Evolutionary conservation across 2,888 invertebrate species (phyloP), one percentile per base, ranked within the genome.

Genomic region (Stegana nigrithorax): DNA sequence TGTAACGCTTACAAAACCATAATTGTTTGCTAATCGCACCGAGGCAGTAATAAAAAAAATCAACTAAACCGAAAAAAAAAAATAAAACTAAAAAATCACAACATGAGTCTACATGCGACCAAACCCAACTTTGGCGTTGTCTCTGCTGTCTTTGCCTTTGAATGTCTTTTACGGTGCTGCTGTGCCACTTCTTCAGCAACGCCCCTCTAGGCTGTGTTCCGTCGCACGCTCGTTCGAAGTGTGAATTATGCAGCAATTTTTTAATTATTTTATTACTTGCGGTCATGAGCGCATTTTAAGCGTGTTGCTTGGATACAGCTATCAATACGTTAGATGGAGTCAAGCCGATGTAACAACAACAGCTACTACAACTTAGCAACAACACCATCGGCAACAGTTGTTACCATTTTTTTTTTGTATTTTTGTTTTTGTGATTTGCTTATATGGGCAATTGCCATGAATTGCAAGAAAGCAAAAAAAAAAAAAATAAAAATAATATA

Each of bases 241-340:
- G 73, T 68, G 67, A 75, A 77, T 75, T 78, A 67, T 73, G 73
- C 70, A 69, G 72, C 68, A 62, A 65, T 68, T 71, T 74, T 67
- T 70, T 65, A 75, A 76, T 77, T 73, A 71, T 77, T 76, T 78
- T 71, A 77, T 76, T 72, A 69, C 76, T 73, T 72, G 73, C 73
- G 76, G 79, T 77, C 79, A 76, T 79, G 79, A 79, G 78, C 78
- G 64, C 78, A 69, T 75, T 50, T 78, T 72, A 76, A 73, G 66
- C 78, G 23, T 50, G 10, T 39, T 39, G n/a, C n/a, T 12, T 39
- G n/a, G 10, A 26, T 50, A 42, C 8, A 42, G 29, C 10, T 14
- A 42, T 10, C 17, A 14, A 14, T 2, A 17, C 7, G 42, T n/a
- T 42, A 42, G n/a, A n/a, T n/a, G n/a, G n/a, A n/a, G n/a, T n/a